Evolutionary conservation across 2,888 invertebrate species (phyloP).

Genomic region (Tenthredo notha): DNA sequence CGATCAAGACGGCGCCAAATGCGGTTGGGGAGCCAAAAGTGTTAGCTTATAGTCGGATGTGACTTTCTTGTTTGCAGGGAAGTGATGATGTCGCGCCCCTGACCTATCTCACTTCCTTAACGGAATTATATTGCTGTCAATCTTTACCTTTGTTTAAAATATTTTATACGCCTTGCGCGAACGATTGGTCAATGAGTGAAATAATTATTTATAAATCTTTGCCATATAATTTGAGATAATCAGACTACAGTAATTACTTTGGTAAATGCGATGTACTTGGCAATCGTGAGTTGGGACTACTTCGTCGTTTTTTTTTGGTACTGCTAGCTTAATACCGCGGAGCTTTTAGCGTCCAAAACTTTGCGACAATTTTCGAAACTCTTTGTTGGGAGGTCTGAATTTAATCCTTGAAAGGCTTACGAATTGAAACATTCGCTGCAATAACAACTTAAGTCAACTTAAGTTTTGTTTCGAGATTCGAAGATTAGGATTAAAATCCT

Average conservation of each 20-base stretch:
- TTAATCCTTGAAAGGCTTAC: not conserved
- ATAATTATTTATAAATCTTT: not conserved
- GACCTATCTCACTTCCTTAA: slow-evolving; percentile 25
- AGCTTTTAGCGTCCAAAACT: not conserved
- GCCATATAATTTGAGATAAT: not conserved
- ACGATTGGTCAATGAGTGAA: not conserved
- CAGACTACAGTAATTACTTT: not conserved
- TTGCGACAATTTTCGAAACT: not conserved
- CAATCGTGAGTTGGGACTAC: not conserved
- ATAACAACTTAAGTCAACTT: slow-evolving; percentile 9
- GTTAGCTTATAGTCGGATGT: slow-evolving; percentile 22
- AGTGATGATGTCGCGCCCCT: not conserved
- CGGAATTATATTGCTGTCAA: not conserved
- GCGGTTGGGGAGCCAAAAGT: not conserved
- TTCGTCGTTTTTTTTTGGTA: not conserved
- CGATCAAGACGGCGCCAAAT: slow-evolving; percentile 1
- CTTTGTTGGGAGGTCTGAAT: not conserved
- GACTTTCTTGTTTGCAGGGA: slow-evolving; percentile 15
- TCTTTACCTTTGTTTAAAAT: not conserved
- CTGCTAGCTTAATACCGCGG: not conserved
- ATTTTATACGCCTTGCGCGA: not conserved
- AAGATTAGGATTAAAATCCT: not conserved
- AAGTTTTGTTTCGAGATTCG: not conserved
- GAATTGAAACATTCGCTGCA: not conserved
- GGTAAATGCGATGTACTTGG: not conserved